Evolutionary conservation across 2,888 invertebrate species (phyloP).

Genomic region (Blastobasis adustella): DNA sequence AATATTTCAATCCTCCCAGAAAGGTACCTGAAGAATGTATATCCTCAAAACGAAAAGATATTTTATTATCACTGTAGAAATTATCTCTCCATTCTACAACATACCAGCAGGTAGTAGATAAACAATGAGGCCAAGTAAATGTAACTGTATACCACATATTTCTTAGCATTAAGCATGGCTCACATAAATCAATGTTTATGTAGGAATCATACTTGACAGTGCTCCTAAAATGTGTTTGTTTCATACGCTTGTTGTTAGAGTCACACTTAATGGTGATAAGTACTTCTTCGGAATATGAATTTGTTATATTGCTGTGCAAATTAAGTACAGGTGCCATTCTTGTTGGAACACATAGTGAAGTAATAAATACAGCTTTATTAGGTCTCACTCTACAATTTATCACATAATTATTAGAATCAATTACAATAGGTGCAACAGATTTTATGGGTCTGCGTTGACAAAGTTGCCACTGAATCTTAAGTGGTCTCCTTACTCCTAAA

Average conservation of each 20-base stretch:
- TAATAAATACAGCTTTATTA: constrained; percentile 60
- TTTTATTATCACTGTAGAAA: constrained; percentile 41
- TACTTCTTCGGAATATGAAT: constrained; percentile 57
- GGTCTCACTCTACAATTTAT: constrained; percentile 52
- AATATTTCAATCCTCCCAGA: constrained; percentile 58
- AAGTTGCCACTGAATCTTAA: constrained; percentile 52
- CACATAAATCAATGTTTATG: constrained; percentile 52
- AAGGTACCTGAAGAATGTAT: constrained; percentile 48
- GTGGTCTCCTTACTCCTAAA: constrained; percentile 34
- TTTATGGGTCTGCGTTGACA: constrained; percentile 55
- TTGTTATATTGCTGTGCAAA: constrained; percentile 40
- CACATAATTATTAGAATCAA: constrained; percentile 45
- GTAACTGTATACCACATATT: constrained; percentile 60
- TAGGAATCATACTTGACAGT: constrained; percentile 58
- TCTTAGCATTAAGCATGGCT: constrained; percentile 58
- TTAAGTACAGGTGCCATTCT: constrained; percentile 55
- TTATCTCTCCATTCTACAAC: constrained; percentile 55
- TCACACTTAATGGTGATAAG: constrained; percentile 48
- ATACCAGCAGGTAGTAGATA: constrained; percentile 46
- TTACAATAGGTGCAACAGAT: constrained; percentile 53
- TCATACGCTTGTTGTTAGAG: constrained; percentile 46
- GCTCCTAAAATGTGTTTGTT: constrained; percentile 46
- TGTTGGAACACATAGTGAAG: constrained; percentile 58
- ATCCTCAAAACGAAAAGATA: constrained; percentile 62
- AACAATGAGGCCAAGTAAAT: constrained; percentile 53